A percentile compares a stretch with the other conserved stretches of the same genome.
Conservation (phyloP, 1,140 invertebrate genomes). For the Archivesica marissinica region DNA sequence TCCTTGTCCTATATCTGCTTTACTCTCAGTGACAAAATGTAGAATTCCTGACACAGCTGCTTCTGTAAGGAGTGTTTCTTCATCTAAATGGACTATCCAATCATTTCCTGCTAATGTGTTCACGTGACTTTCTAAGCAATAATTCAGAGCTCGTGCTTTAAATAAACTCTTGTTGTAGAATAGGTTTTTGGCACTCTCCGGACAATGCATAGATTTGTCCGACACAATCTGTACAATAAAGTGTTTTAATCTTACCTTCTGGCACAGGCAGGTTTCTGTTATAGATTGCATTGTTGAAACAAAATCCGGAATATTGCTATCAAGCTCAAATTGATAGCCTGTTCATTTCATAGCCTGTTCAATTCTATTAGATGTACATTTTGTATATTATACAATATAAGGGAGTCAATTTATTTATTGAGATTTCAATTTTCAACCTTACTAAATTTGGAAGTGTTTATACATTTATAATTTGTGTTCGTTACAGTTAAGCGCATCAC, state of each 20-base stretch:
- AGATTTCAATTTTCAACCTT: too few relatives aligned
- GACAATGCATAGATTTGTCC: slow-evolving; percentile 92
- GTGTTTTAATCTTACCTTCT: slow-evolving; percentile 95
- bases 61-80: slow-evolving; percentile 97
- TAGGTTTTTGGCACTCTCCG: slow-evolving; percentile 93
- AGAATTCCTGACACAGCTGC: slow-evolving; percentile 94
- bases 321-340: too few relatives aligned
- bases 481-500: too few relatives aligned
- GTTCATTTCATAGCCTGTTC: too few relatives aligned
- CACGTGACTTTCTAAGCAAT: slow-evolving; percentile 95
- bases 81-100: slow-evolving; percentile 99
- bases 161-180: slow-evolving; percentile 95
- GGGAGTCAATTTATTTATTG: too few relatives aligned
- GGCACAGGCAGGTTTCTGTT: slow-evolving; percentile 96
- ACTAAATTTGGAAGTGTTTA: too few relatives aligned
- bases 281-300: slow-evolving; percentile 93
- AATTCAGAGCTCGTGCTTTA: slow-evolving; percentile 97
- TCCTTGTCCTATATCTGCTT: slow-evolving; percentile 94
- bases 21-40: slow-evolving; percentile 94
- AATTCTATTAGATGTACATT: too few relatives aligned
- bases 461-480: too few relatives aligned
- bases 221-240: slow-evolving; percentile 98
- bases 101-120: slow-evolving; percentile 94
- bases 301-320: slow-evolving; percentile 95
- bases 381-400: too few relatives aligned